phyloP scores from a whole-genome alignment of 1,140 invertebrate genomes.

The Augochlora pura region DNA sequence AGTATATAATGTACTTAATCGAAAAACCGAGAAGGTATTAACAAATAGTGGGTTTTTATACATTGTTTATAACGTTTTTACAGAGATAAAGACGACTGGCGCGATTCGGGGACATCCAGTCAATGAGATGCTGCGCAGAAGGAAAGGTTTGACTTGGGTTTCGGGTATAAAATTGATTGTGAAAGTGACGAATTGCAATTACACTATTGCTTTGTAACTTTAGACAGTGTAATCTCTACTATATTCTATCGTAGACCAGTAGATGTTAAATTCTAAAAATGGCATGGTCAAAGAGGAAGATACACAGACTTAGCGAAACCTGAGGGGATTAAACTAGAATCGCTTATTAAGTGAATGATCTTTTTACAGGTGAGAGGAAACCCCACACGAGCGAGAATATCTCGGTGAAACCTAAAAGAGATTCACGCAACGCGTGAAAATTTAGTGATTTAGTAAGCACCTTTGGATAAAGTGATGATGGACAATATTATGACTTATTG shows the following conservation, averaged over 20 bases:
- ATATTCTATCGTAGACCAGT: slow-evolving; percentile 7
- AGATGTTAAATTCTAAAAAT: slow-evolving; percentile 29
- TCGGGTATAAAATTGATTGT: slow-evolving; percentile 67
- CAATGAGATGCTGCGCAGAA: slow-evolving; percentile 63
- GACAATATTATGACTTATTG: slow-evolving; percentile 55
- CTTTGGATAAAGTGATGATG: slow-evolving; percentile 60
- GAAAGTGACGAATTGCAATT: slow-evolving; percentile 40
- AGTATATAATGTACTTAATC: background rate
- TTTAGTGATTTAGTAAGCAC: slow-evolving; percentile 64
- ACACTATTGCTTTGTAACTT: slow-evolving; percentile 6
- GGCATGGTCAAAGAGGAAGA: slow-evolving; percentile 32
- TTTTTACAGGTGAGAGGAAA: slow-evolving; percentile 58
- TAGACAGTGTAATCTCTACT: slow-evolving; percentile 22
- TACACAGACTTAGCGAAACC: slow-evolving; percentile 30
- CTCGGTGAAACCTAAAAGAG: slow-evolving; percentile 48
- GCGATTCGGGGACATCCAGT: slow-evolving; percentile 68
- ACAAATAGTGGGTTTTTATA: slow-evolving; percentile 30
- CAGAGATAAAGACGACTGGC: slow-evolving; percentile 69
- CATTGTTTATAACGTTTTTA: slow-evolving; percentile 39
- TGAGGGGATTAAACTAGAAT: slow-evolving; percentile 29
- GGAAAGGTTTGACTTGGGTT: slow-evolving; percentile 72
- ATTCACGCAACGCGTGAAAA: slow-evolving; percentile 60
- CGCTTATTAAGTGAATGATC: slow-evolving; percentile 44
- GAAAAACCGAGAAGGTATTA: background rate
- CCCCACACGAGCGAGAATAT: slow-evolving; percentile 33